Percentiles rank a stretch among this genome's conserved stretches.
Conservation (phyloP, 2,797 vertebrate species). For the Ceryle rudis region DNA sequence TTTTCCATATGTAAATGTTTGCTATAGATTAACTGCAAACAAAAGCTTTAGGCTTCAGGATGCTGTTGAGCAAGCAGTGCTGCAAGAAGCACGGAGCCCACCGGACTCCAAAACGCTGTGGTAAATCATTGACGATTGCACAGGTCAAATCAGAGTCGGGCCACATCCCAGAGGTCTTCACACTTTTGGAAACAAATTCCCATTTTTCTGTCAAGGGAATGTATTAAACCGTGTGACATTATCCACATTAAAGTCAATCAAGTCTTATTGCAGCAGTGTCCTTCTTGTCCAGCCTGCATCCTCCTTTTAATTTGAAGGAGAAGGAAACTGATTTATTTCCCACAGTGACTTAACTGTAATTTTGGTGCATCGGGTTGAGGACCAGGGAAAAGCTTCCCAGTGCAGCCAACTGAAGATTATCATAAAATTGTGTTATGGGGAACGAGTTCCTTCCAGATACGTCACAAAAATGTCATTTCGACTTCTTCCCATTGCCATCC, state of each 20-base stretch:
- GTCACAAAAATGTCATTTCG: slow-evolving; percentile 22
- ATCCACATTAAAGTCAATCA: slow-evolving; percentile 31
- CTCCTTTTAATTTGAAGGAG: slow-evolving; percentile 17
- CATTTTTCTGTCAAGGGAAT: slow-evolving; percentile 2
- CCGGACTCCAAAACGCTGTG: accelerated
- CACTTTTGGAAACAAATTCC: slow-evolving; percentile 51
- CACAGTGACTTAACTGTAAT: neutral
- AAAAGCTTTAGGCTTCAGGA: neutral
- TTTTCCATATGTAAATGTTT: neutral
- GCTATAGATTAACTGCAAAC: neutral
- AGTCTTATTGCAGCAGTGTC: neutral
- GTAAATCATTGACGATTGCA: slow-evolving; percentile 75
- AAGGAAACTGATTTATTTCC: neutral
- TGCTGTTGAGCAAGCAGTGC: neutral
- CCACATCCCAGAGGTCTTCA: slow-evolving; percentile 28
- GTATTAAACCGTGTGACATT: slow-evolving; percentile 21
- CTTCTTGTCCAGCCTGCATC: neutral
- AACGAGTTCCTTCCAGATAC: neutral
- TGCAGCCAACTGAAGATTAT: neutral
- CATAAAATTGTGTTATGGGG: neutral
- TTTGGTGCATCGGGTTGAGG: neutral
- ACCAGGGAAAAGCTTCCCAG: neutral
- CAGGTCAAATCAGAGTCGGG: neutral
- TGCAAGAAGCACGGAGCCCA: neutral
- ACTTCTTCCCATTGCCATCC: slow-evolving; percentile 22